Evolutionary conservation across 2,888 invertebrate species (phyloP).

Genomic region (Sycophila texana): DNA sequence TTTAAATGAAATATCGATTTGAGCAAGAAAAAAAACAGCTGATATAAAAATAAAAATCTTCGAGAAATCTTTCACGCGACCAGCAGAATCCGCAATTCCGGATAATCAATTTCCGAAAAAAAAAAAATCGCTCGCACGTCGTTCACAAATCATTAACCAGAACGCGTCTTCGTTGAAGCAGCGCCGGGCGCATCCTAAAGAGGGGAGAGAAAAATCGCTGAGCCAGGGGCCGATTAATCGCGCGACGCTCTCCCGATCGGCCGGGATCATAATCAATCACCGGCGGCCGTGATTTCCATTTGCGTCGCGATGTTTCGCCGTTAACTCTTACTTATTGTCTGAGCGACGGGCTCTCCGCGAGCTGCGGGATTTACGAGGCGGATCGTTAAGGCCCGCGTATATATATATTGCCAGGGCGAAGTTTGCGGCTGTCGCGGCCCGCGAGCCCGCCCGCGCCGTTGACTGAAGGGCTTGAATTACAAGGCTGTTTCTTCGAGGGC

Average conservation of each 20-base stretch:
- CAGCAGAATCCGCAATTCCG: too few species aligned
- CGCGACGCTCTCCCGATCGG: conserved; percentile 34
- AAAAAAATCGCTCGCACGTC: too few species aligned
- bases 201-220: not conserved
- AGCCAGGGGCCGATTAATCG: conserved; percentile 32
- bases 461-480: not conserved
- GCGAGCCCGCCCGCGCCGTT: not conserved
- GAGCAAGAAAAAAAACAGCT: too few species aligned
- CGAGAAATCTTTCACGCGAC: too few species aligned
- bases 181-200: not conserved
- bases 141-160: too few species aligned
- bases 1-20: too few species aligned
- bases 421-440: not conserved
- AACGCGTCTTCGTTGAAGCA: too few species aligned
- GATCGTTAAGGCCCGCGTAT: conserved; percentile 38
- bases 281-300: conserved; percentile 43
- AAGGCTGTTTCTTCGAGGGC: not conserved
- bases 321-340: conserved; percentile 56
- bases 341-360: conserved; percentile 2
- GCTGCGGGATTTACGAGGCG: conserved; percentile 26
- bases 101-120: too few species aligned
- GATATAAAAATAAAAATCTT: too few species aligned
- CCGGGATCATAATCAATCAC: conserved; percentile 48
- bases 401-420: not conserved
- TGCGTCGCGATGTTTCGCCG: conserved; percentile 28